A percentile compares a stretch with the other conserved stretches of the same genome.
Evolutionary conservation across 2,113 vertebrate genomes (phyloP).

Genomic region (Isichthys henryi): DNA sequence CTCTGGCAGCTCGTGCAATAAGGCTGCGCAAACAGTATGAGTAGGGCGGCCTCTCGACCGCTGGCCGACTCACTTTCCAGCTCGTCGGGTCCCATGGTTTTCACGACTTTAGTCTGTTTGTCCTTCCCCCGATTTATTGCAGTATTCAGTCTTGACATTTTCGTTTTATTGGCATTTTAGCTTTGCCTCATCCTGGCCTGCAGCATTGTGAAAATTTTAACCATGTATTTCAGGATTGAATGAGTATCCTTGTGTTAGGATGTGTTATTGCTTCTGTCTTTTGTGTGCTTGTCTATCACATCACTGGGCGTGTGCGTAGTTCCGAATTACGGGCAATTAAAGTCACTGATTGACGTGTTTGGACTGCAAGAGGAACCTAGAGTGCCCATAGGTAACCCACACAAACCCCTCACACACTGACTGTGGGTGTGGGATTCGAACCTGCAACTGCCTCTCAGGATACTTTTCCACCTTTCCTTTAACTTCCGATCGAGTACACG

Average conservation of each 20-base stretch:
- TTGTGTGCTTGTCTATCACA: not conserved
- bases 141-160: not conserved
- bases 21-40: not conserved
- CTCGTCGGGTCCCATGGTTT: not conserved
- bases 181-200: not conserved
- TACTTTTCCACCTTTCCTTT: not conserved
- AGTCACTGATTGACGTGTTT: not conserved
- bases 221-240: not conserved
- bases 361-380: not conserved
- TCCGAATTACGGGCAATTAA: not conserved
- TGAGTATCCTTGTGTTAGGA: not conserved
- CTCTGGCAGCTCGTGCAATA: constrained; percentile 17
- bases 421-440: not conserved
- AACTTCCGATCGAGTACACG: too few relatives aligned
- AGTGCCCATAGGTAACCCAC: not conserved
- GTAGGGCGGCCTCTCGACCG: not conserved
- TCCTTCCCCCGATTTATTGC: not conserved
- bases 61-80: not conserved
- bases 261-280: not conserved
- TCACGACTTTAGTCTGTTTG: not conserved
- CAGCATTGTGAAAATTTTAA: not conserved
- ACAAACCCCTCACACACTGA: not conserved
- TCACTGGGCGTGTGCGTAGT: not conserved
- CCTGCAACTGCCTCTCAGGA: not conserved
- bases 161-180: not conserved